A percentile compares a stretch with the other conserved stretches of the same genome.
These are phyloP conservation scores for Gobio occitaniae DNA, from an alignment of 2,797 vertebrate species.

Conservation along the genomic window DNA sequence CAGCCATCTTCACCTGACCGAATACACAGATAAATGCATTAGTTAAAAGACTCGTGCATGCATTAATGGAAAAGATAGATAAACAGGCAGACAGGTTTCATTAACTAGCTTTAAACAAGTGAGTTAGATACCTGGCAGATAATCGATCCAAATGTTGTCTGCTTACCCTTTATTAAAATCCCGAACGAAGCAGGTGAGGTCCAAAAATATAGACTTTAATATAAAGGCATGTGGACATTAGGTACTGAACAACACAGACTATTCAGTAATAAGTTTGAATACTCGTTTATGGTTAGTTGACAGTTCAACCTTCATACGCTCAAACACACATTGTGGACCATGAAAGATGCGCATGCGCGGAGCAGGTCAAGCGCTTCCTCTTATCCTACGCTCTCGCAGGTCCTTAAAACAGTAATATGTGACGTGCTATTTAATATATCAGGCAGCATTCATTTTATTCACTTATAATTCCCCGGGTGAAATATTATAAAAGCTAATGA, in stretches of 20 bases:
- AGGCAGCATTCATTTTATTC: not conserved
- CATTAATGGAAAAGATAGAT: not conserved
- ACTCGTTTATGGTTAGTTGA: not conserved
- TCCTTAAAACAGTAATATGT: not conserved
- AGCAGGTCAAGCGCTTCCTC: not conserved
- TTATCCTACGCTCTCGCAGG: not conserved
- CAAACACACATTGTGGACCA: not conserved
- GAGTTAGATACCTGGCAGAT: not conserved
- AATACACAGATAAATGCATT: not conserved
- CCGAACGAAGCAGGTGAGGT: not conserved
- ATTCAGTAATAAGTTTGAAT: not conserved
- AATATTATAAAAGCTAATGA: fast-evolving
- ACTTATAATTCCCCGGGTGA: too few relatives aligned
- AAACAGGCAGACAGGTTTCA: not conserved
- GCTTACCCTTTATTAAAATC: slow-evolving; percentile 51
- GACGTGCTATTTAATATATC: not conserved
- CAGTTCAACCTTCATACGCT: slow-evolving; percentile 32
- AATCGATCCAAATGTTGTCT: not conserved
- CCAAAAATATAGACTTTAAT: not conserved
- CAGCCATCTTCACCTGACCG: slow-evolving; percentile 67
- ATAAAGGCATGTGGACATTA: not conserved
- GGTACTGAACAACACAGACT: not conserved
- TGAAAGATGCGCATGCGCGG: slow-evolving; percentile 36
- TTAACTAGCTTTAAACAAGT: not conserved
- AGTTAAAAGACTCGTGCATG: not conserved